Percentiles rank a stretch among this genome's conserved stretches.
Evolutionary conservation across 2,113 vertebrate species (phyloP).

Genomic region (Thamnaconus septentrionalis): DNA sequence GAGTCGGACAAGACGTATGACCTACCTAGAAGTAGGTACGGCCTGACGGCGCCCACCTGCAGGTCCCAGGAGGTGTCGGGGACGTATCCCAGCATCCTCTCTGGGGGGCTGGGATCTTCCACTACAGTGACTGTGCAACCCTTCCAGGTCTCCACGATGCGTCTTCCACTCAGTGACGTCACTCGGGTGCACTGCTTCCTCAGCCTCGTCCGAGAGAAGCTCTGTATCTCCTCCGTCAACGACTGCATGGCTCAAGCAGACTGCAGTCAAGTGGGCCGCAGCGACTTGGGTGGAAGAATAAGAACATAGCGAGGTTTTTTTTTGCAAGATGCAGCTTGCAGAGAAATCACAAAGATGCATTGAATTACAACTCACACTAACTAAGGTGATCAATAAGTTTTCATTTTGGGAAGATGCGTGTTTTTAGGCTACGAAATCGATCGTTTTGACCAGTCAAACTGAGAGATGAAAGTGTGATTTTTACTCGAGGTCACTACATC

Average conservation of each 20-base stretch:
- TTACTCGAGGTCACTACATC: too few relatives aligned
- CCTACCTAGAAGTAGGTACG: background rate
- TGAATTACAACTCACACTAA: too few relatives aligned
- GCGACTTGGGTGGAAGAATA: background rate
- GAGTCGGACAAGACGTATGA: background rate
- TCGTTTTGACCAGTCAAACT: too few relatives aligned
- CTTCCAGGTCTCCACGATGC: conserved; percentile 1
- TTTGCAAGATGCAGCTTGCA: too few relatives aligned
- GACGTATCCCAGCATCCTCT: background rate
- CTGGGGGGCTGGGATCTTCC: background rate
- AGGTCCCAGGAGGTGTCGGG: background rate
- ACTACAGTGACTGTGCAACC: background rate
- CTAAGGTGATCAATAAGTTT: too few relatives aligned
- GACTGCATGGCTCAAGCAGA: background rate
- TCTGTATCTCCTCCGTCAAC: background rate
- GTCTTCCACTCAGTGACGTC: background rate
- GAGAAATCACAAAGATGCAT: too few relatives aligned
- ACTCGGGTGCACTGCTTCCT: background rate
- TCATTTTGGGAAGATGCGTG: too few relatives aligned
- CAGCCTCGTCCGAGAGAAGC: background rate
- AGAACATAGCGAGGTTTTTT: too few relatives aligned
- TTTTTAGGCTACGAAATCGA: too few relatives aligned
- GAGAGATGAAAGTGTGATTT: too few relatives aligned
- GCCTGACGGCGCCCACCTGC: background rate
- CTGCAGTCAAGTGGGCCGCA: background rate